Evolutionary conservation across 2,113 vertebrate genomes (phyloP).

Genomic region (Pangasianodon hypophthalmus): DNA sequence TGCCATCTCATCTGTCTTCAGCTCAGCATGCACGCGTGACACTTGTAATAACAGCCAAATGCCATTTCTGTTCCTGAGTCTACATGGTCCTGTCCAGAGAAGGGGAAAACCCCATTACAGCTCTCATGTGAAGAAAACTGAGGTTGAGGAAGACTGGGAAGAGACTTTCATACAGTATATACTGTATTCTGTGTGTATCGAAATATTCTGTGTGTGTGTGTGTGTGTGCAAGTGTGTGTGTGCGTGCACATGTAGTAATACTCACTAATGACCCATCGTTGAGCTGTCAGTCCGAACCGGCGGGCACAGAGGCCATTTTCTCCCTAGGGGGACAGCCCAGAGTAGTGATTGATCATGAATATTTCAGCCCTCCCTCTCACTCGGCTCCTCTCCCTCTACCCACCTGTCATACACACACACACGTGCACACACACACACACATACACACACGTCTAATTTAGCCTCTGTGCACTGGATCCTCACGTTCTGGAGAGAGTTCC

Average conservation of each 20-base stretch:
- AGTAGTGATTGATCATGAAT: constrained; percentile 63
- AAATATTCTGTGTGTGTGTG: constrained; percentile 16
- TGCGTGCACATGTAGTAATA: constrained; percentile 49
- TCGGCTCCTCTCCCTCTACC: constrained; percentile 20
- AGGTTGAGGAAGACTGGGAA: background rate
- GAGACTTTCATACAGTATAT: background rate
- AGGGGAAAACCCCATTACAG: constrained; percentile 28
- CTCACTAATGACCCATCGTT: constrained; percentile 60
- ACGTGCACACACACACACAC: constrained; percentile 23
- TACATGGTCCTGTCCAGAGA: background rate
- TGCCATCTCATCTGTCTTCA: background rate
- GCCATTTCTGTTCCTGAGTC: background rate
- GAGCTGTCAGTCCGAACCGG: constrained; percentile 57
- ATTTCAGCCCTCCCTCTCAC: constrained; percentile 54
- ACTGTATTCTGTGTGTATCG: background rate
- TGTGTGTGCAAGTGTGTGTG: constrained; percentile 37
- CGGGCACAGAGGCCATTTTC: constrained; percentile 51
- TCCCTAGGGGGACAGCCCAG: constrained; percentile 58
- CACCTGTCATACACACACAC: constrained; percentile 51
- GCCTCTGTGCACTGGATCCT: constrained; percentile 44
- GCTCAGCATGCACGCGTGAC: background rate
- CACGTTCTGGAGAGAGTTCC: constrained; percentile 46
- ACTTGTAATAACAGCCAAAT: constrained; percentile 22
- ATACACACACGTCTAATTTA: constrained; percentile 51
- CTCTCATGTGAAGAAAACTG: background rate